A percentile compares a stretch with the other conserved stretches of the same genome.
Conservation (phyloP, 2,113 vertebrate species). For the Thamnaconus septentrionalis region DNA sequence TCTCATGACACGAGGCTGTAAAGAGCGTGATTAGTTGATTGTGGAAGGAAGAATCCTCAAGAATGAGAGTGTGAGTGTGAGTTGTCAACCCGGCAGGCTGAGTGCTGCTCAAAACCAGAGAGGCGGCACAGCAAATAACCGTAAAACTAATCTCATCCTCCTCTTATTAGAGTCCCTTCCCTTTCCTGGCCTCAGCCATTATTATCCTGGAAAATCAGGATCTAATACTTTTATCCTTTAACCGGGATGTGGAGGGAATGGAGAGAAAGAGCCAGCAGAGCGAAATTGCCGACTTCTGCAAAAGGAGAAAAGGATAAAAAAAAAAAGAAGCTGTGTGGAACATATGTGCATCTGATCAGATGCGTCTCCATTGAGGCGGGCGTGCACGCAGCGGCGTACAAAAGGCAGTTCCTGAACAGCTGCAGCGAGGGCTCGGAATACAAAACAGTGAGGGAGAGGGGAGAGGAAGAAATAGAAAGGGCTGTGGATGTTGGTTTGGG, state of each 20-base stretch:
- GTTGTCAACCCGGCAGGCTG: conserved; percentile 22
- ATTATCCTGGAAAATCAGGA: no score
- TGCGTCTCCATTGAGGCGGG: no score
- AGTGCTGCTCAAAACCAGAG: conserved; percentile 17
- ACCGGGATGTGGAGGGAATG: no score
- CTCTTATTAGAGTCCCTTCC: neutral
- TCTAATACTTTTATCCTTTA: no score
- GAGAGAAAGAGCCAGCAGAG: conserved; percentile 7
- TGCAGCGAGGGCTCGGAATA: neutral
- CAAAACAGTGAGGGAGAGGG: conserved; percentile 2
- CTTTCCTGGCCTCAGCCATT: no score
- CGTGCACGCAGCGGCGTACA: neutral
- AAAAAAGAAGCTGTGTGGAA: conserved; percentile 9
- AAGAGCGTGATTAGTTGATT: conserved; percentile 47
- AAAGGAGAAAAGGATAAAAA: neutral
- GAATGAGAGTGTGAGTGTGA: conserved; percentile 30
- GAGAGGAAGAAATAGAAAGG: conserved; percentile 23
- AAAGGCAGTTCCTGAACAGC: neutral
- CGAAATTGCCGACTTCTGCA: neutral
- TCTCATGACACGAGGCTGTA: neutral
- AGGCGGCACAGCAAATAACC: conserved; percentile 21
- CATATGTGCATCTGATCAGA: neutral
- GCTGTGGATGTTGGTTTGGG: conserved; percentile 33
- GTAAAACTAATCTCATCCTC: conserved; percentile 31
- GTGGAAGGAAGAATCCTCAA: conserved; percentile 30